phyloP scores from a whole-genome alignment of 92 coral and sea anemone genomes.

The Pocillopora meandrina region DNA sequence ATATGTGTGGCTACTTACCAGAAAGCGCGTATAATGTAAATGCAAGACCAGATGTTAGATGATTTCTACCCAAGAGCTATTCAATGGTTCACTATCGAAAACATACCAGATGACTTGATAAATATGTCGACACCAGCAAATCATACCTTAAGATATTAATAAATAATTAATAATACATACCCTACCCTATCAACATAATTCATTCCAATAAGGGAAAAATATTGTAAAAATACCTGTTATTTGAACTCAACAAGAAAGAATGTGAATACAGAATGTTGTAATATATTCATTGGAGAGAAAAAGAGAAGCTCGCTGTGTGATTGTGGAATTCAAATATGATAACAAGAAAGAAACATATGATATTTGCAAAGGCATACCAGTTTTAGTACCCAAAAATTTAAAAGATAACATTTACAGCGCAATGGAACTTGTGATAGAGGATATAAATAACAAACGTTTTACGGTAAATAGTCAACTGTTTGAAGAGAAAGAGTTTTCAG shows the following conservation, averaged over 20 bases:
- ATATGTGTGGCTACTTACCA: no score
- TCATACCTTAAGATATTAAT: no score
- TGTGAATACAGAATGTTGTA: neutral
- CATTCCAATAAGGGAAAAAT: neutral
- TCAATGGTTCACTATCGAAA: no score
- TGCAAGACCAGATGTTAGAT: no score
- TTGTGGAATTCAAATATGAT: slow-evolving; percentile 17
- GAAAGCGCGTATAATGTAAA: no score
- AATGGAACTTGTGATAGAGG: slow-evolving; percentile 33
- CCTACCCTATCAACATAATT: no score
- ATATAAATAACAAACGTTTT: slow-evolving; percentile 3
- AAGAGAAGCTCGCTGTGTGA: neutral
- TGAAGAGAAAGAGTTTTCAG: slow-evolving; percentile 4
- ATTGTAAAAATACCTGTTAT: neutral
- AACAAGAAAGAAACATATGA: slow-evolving; percentile 22
- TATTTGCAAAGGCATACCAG: slow-evolving; percentile 19
- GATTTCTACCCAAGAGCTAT: no score
- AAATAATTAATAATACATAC: no score
- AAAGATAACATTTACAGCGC: slow-evolving; percentile 28
- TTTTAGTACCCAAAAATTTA: slow-evolving; percentile 27
- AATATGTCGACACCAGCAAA: no score
- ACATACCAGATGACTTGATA: no score
- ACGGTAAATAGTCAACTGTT: neutral
- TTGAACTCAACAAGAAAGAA: neutral
- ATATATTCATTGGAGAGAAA: neutral